These are phyloP conservation scores for Eupeodes corollae DNA, from an alignment of 1,140 invertebrate species.

Conservation along the genomic window DNA sequence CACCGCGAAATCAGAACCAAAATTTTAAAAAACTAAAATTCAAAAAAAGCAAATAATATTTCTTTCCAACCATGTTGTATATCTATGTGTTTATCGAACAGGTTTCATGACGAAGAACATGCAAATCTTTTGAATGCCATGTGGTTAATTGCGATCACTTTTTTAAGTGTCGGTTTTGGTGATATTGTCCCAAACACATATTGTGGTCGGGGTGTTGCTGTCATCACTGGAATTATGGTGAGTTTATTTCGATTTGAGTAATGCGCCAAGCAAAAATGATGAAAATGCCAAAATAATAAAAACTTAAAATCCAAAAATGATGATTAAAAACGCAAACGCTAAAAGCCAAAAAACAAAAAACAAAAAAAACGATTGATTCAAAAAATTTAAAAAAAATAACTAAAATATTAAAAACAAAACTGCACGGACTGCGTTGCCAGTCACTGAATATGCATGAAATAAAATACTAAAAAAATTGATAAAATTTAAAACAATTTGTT, in stretches of 20 bases:
- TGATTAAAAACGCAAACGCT: conserved; percentile 4
- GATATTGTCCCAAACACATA: conserved; percentile 99
- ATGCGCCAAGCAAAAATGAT: conserved; percentile 7
- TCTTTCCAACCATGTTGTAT: conserved; percentile 2
- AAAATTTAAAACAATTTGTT: too few relatives aligned
- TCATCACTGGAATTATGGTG: conserved; percentile 98
- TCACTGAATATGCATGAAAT: too few relatives aligned
- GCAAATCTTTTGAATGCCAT: conserved; percentile 95
- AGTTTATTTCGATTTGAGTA: conserved; percentile 33
- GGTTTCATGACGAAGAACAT: conserved; percentile 94
- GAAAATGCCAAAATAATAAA: conserved; percentile 6
- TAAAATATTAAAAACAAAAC: neutral
- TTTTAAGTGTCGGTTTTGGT: conserved; percentile 97
- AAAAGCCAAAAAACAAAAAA: conserved; percentile 6
- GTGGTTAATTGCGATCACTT: conserved; percentile 98
- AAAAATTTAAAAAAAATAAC: neutral
- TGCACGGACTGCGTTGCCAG: too few relatives aligned
- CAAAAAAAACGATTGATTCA: neutral
- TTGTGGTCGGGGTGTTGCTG: conserved; percentile 94
- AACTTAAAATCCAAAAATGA: conserved; percentile 3
- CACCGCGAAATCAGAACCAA: neutral
- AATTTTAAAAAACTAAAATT: neutral
- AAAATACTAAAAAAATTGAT: too few relatives aligned
- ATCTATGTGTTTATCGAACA: conserved; percentile 36
- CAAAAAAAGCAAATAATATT: neutral